phyloP scores from a whole-genome alignment of 2,888 invertebrate species.

The Phengaris alcon region DNA sequence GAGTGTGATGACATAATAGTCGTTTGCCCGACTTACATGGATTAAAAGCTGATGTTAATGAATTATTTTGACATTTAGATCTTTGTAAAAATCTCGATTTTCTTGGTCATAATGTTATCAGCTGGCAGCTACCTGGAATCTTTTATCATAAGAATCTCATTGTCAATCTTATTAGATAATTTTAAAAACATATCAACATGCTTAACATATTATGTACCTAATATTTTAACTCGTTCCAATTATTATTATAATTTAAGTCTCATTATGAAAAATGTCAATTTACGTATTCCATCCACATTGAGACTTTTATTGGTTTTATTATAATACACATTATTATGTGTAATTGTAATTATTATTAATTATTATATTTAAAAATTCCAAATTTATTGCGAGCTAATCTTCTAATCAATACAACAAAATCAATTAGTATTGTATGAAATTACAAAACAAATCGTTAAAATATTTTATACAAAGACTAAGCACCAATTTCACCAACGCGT shows the following conservation, averaged over 20 bases:
- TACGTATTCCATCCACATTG: slow-evolving; percentile 23
- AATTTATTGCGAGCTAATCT: background rate
- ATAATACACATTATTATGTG: background rate
- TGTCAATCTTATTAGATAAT: background rate
- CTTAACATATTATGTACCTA: background rate
- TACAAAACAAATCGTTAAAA: background rate
- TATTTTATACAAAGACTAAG: background rate
- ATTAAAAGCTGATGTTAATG: too few species aligned
- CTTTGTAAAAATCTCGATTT: too few species aligned
- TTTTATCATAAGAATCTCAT: background rate
- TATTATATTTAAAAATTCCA: background rate
- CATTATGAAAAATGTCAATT: background rate
- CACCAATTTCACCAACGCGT: too few species aligned
- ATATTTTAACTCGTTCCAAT: slow-evolving; percentile 16
- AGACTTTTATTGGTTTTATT: slow-evolving; percentile 16
- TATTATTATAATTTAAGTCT: slow-evolving; percentile 1
- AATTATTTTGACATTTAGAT: too few species aligned
- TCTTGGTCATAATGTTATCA: too few species aligned
- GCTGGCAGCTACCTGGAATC: background rate
- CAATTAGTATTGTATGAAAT: background rate
- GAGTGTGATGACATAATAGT: too few species aligned
- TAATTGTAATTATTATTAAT: background rate
- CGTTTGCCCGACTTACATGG: too few species aligned
- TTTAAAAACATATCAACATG: background rate
- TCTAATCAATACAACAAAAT: background rate